These are phyloP conservation scores for Epizoanthus scotinus DNA, from an alignment of 92 coral and sea anemone species.

Conservation along the genomic window DNA sequence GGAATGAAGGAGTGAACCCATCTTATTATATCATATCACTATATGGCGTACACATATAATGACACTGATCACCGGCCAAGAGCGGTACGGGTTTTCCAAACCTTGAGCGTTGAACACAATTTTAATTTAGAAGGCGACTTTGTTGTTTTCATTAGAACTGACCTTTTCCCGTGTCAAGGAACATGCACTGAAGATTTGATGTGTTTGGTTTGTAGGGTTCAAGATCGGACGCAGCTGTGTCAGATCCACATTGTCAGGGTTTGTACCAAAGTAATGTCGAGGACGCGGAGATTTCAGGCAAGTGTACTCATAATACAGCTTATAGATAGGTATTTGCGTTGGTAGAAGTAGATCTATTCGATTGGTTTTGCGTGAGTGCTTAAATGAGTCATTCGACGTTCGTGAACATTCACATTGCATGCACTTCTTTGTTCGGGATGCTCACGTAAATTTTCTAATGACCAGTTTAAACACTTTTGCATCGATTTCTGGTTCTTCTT, in stretches of 20 bases:
- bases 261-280: constrained; percentile 62
- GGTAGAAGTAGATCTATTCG: background rate
- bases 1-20: constrained; percentile 1
- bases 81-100: constrained; percentile 5
- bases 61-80: constrained; percentile 22
- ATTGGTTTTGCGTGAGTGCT: background rate
- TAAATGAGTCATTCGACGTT: background rate
- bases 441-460: background rate
- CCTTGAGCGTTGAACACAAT: no score
- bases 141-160: background rate
- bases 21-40: no score
- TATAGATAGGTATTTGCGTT: background rate
- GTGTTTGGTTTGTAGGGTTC: constrained; percentile 50
- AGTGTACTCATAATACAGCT: background rate
- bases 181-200: background rate
- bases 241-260: constrained; percentile 70
- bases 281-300: constrained; percentile 84
- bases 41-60: constrained; percentile 14
- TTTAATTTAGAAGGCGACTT: background rate
- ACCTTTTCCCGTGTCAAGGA: background rate
- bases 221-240: constrained; percentile 53
- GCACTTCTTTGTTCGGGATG: background rate
- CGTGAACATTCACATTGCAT: no score
- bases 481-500: background rate
- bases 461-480: background rate